Evolutionary conservation across 2,888 invertebrate species (phyloP).

Genomic region (Noctua fimbriata): DNA sequence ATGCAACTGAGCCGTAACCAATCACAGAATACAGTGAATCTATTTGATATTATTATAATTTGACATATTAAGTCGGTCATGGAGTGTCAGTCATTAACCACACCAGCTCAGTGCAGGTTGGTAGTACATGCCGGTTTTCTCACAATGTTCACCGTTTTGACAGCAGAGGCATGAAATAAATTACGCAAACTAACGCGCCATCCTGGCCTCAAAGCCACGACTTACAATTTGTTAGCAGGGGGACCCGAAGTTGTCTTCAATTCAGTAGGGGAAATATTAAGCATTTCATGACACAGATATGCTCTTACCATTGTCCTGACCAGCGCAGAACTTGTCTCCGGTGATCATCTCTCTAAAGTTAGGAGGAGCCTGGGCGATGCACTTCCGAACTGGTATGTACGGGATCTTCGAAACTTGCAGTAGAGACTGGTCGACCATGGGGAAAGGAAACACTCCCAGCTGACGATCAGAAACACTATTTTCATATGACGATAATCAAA

Average conservation of each 20-base stretch:
- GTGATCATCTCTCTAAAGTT: slow-evolving; percentile 72
- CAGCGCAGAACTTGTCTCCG: slow-evolving; percentile 80
- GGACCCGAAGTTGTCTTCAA: neutral
- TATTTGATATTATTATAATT: too few relatives aligned
- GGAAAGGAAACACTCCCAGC: slow-evolving; percentile 2
- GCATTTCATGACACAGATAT: neutral
- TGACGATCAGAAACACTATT: neutral
- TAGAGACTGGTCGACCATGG: neutral
- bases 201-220: too few relatives aligned
- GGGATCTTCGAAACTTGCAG: slow-evolving; percentile 70
- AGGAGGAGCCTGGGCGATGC: slow-evolving; percentile 52
- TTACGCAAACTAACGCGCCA: too few relatives aligned
- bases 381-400: slow-evolving; percentile 66
- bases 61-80: too few relatives aligned
- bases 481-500: neutral
- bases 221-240: too few relatives aligned
- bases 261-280: neutral
- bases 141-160: too few relatives aligned
- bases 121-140: too few relatives aligned
- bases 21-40: too few relatives aligned
- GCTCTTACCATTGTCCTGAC: slow-evolving; percentile 71
- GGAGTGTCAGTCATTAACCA: too few relatives aligned
- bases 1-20: too few relatives aligned
- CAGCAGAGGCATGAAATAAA: too few relatives aligned
- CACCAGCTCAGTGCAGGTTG: too few relatives aligned